These are phyloP conservation scores for Littorina saxatilis DNA, from an alignment of 1,140 invertebrate species.

Conservation along the genomic window DNA sequence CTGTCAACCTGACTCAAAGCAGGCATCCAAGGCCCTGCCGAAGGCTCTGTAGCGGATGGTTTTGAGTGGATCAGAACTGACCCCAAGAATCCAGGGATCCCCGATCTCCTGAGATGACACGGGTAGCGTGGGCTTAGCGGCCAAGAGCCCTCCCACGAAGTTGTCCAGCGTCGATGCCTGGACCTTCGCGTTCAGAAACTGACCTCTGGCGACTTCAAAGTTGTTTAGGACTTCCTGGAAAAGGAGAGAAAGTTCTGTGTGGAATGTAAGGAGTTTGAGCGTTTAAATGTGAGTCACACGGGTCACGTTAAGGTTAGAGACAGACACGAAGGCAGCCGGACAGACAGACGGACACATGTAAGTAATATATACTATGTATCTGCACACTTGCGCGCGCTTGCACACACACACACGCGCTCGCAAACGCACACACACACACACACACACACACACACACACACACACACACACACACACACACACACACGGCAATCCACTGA, in stretches of 20 bases:
- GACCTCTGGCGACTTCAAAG: slow-evolving; percentile 62
- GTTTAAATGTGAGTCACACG: no score
- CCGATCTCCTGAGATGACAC: slow-evolving; percentile 63
- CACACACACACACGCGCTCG: no score
- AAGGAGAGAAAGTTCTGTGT: neutral
- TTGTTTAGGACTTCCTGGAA: slow-evolving; percentile 62
- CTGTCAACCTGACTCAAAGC: slow-evolving; percentile 52
- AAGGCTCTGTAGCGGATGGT: slow-evolving; percentile 57
- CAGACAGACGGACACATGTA: no score
- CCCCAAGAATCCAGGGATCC: slow-evolving; percentile 72
- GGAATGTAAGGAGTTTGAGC: no score
- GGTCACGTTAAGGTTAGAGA: no score
- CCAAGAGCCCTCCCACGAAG: slow-evolving; percentile 53
- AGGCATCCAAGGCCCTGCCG: slow-evolving; percentile 44
- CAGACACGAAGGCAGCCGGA: no score
- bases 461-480: no score
- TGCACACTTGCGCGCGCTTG: no score
- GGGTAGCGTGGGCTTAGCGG: slow-evolving; percentile 55
- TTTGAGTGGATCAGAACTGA: slow-evolving; percentile 68
- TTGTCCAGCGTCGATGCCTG: slow-evolving; percentile 64
- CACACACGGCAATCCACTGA: no score
- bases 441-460: no score
- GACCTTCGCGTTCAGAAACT: slow-evolving; percentile 64
- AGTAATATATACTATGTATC: no score
- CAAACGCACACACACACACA: no score